These are phyloP conservation scores for Physella acuta DNA, from an alignment of 1,140 invertebrate species.

Conservation along the genomic window DNA sequence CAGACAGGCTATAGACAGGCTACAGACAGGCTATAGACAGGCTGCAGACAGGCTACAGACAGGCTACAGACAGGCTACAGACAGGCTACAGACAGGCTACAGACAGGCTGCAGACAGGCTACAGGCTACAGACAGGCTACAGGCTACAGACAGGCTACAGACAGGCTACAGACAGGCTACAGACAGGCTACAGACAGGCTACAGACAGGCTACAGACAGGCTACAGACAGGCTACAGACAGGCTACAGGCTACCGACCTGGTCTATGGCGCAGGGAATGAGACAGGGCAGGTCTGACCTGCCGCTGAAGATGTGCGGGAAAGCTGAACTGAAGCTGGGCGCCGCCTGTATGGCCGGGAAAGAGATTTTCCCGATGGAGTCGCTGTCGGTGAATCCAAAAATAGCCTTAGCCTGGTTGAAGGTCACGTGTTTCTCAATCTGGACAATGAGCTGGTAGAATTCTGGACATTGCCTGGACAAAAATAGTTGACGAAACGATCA, in stretches of 20 bases:
- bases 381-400: conserved; percentile 96
- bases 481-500: too few species aligned
- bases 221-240: neutral
- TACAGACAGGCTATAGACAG: neutral
- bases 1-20: neutral
- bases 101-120: neutral
- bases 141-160: neutral
- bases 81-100: neutral
- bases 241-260: conserved; percentile 66
- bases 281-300: conserved; percentile 79
- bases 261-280: conserved; percentile 99
- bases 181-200: neutral
- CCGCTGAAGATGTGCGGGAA: conserved; percentile 91
- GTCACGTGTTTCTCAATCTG: conserved; percentile 90
- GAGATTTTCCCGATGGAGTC: conserved; percentile 94
- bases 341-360: conserved; percentile 95
- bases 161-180: too few species aligned
- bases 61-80: neutral
- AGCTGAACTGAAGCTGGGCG: conserved; percentile 87
- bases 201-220: neutral
- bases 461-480: conserved; percentile 70
- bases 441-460: conserved; percentile 91
- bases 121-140: neutral
- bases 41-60: neutral
- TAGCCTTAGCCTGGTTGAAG: conserved; percentile 88